phyloP scores from a whole-genome alignment of 1,140 invertebrate genomes.

The Helicoverpa zea region DNA sequence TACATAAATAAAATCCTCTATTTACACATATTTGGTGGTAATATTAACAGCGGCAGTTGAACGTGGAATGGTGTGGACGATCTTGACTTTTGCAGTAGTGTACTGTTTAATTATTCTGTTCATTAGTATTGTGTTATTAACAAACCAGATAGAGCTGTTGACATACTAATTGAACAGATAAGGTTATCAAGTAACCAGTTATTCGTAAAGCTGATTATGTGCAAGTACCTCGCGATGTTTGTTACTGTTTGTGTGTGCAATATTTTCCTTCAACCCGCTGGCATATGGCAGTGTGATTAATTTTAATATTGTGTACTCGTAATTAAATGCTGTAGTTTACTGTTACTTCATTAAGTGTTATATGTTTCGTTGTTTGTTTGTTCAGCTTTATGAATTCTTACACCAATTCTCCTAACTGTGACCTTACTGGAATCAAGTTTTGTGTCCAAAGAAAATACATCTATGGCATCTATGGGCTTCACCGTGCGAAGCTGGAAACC shows the following conservation, averaged over 20 bases:
- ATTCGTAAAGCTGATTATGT: conserved; percentile 39
- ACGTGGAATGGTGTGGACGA: conserved; percentile 5
- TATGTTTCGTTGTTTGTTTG: not conserved
- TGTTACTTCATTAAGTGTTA: not conserved
- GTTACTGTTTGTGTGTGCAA: conserved; percentile 18
- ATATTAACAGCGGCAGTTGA: not conserved
- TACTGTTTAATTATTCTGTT: conserved; percentile 58
- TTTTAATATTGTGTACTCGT: not conserved
- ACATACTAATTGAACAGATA: conserved; percentile 71
- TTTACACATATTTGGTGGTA: not conserved
- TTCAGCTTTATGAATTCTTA: too few relatives aligned
- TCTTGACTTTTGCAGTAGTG: conserved; percentile 44
- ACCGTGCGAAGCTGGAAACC: too few relatives aligned
- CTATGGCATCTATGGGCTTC: too few relatives aligned
- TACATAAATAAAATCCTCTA: not conserved
- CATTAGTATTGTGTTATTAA: conserved; percentile 67
- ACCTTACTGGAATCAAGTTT: too few relatives aligned
- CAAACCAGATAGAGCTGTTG: conserved; percentile 73
- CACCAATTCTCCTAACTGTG: too few relatives aligned
- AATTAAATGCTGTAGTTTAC: not conserved
- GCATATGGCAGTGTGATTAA: not conserved
- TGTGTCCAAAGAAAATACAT: too few relatives aligned
- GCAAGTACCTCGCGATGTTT: conserved; percentile 17
- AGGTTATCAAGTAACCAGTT: conserved; percentile 65
- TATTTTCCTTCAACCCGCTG: conserved; percentile 6